Percentiles rank a stretch among this genome's conserved stretches.
Conservation (phyloP, 2,797 vertebrate genomes). For the Hemibagrus guttatus region DNA sequence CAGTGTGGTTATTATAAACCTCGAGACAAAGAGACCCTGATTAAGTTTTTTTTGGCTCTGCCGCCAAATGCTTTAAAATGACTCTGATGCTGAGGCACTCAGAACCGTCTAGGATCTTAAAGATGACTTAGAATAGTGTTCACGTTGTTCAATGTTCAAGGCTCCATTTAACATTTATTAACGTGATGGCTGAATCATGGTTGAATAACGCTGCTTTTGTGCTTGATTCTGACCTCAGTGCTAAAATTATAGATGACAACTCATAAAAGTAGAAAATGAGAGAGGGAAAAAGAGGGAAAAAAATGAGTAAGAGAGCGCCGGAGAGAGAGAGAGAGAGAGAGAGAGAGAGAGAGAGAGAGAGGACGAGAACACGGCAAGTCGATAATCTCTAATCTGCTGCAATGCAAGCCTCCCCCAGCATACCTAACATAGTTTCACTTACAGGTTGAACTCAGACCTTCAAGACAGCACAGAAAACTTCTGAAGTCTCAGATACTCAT, state of each 20-base stretch:
- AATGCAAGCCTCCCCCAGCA: constrained; percentile 74
- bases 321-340: not conserved
- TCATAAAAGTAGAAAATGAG: constrained; percentile 44
- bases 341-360: constrained; percentile 48
- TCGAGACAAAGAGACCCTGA: constrained; percentile 10
- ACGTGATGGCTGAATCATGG: constrained; percentile 24
- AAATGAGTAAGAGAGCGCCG: constrained; percentile 6
- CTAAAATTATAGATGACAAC: constrained; percentile 20
- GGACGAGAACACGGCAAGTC: constrained; percentile 56
- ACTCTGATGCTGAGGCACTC: not conserved
- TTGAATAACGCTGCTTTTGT: constrained; percentile 37
- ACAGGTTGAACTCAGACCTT: constrained; percentile 21
- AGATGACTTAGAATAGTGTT: not conserved
- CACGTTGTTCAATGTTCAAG: not conserved
- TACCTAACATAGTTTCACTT: constrained; percentile 75
- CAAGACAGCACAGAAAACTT: not conserved
- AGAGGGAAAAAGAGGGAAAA: not conserved
- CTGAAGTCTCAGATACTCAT: not conserved
- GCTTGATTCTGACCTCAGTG: constrained; percentile 37
- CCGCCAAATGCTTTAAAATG: not conserved
- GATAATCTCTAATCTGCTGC: constrained; percentile 70
- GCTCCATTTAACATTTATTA: constrained; percentile 36
- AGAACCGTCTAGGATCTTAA: not conserved
- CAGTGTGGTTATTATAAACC: constrained; percentile 31
- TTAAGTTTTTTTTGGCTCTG: constrained; percentile 21